Base-by-base conservation (phyloP, 1,140 invertebrate genomes). In the Rhagoletis pomonella region DNA sequence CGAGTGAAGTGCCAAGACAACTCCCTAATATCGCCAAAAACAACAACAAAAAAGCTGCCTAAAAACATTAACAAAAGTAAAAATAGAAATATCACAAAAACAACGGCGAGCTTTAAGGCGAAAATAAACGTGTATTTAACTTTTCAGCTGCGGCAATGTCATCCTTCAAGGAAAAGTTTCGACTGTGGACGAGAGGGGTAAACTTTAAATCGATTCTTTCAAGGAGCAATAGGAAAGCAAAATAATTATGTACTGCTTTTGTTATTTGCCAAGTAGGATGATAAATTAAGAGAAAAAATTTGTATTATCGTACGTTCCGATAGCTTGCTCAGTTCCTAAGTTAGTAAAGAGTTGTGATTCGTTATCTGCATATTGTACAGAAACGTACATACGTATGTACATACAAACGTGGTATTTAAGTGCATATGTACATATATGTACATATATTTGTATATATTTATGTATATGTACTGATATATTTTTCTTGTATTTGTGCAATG, bases 161-260 rank as follows among this genome's bases (percentile, higher is more conserved):
- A 89, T 92, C 91, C 69, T 92, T 92, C 87, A 92, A 92, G 88
- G 91, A 92, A 89, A 92, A 92, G 89, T 92, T 92, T 87, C 91
- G 91, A 89, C 89, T 92, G 88, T 92, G 91, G 91, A 90, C 89
- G 77, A 90, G 91, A 91, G 91, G 91, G 91, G 91, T 92, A 88
- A 88, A 86, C 64, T 88, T 85, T 86, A 67, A 77, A 86, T 65
- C 47, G 60, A 86, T 65, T 73, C 67, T 73, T 73, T 73, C 67
- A 73, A 73, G 42, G 67, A 42, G 62, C 19, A 86, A 60, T n/a
- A 85, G 29, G 29, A 29, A 29, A 29, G 47, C 14, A 42, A 10
- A 73, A 39, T 29, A 73, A 73, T 12, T 39, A 73, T 39, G 19
- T 6, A 19, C 0, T 47, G 42, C 44, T 6, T 73, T 58, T 19